phyloP scores from a whole-genome alignment of 2,113 vertebrate genomes.

The Rissa tridactyla region DNA sequence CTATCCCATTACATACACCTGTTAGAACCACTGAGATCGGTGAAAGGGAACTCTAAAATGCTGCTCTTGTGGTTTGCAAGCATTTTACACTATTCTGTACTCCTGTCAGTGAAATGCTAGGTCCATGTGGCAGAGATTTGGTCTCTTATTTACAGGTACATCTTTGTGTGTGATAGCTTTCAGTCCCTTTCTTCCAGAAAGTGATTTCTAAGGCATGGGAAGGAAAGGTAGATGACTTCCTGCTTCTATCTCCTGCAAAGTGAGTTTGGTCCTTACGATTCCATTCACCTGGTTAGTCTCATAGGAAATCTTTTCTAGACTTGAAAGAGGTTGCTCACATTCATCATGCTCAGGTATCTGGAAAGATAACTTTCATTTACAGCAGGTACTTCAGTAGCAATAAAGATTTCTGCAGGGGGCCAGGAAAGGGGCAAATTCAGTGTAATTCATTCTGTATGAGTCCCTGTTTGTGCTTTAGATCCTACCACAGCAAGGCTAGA shows the following conservation, averaged over 20 bases:
- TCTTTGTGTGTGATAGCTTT: background rate
- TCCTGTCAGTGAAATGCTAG: background rate
- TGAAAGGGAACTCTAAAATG: background rate
- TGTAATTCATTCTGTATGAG: background rate
- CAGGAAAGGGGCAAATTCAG: background rate
- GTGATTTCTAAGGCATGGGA: background rate
- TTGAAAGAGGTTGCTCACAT: background rate
- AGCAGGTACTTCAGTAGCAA: background rate
- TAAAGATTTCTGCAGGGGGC: background rate
- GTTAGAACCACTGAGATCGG: background rate
- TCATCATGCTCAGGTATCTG: background rate
- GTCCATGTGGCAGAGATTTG: background rate
- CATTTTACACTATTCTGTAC: background rate
- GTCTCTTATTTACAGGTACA: background rate
- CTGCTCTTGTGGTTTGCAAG: background rate
- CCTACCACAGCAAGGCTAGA: background rate
- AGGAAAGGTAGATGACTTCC: background rate
- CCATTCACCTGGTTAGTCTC: background rate
- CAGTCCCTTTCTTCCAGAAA: background rate
- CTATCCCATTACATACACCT: background rate
- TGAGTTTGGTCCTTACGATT: background rate
- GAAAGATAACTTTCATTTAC: background rate
- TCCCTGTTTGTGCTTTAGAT: background rate
- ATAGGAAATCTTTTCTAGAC: background rate
- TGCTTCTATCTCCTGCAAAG: background rate